Evolutionary conservation across 2,888 invertebrate genomes (phyloP), one percentile per base, ranked within the genome.

Genomic region (Heliconius hortense): DNA sequence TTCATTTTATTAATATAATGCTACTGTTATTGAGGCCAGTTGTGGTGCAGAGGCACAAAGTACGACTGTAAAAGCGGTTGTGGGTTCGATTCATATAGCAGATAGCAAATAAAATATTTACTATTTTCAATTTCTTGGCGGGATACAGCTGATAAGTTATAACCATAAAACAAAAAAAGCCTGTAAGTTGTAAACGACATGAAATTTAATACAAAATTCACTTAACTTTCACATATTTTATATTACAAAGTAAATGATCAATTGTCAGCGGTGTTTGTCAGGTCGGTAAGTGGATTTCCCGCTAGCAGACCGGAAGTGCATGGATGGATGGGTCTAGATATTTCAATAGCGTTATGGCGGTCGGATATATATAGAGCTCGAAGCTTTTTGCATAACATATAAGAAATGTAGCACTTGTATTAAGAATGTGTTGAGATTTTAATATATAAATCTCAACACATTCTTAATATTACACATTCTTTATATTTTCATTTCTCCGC

Each of bases 201-300:
- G 15, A 66, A 24, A 66, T 66, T 43, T 43, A 8, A 43, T 24
- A 66, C 18, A 18, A 66, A 24, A 35, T 64, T 35, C 4, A n/a
- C 24, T 66, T 26, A 43, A 43, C 4, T 66, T 31, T 53, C 28
- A n/a, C 69, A 69, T 56, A 53, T 31, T 28, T 73, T 59, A 69
- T 56, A 59, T 67, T 39, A 35, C 13, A 69, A n/a, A 43, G 60
- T 62, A 60, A 28, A 60, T n/a, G 28, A 62, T 62, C 71, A 39
- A 71, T 28, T 71, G 60, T 60, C 39, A 62, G 68, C 64, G 63
- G 73, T 64, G 59, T 74, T 68, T 72, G 80, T 77, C 81, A 82
- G 80, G 80, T 80, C 80, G 80, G 80, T 83, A 83, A 82, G 81
- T 85, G 82, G 81, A 86, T 86, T 85, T 82, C 82, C 82, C 82